Evolutionary conservation across 2,113 vertebrate genomes (phyloP), one percentile per base, ranked within the genome.

Genomic region (Recurvirostra avosetta): DNA sequence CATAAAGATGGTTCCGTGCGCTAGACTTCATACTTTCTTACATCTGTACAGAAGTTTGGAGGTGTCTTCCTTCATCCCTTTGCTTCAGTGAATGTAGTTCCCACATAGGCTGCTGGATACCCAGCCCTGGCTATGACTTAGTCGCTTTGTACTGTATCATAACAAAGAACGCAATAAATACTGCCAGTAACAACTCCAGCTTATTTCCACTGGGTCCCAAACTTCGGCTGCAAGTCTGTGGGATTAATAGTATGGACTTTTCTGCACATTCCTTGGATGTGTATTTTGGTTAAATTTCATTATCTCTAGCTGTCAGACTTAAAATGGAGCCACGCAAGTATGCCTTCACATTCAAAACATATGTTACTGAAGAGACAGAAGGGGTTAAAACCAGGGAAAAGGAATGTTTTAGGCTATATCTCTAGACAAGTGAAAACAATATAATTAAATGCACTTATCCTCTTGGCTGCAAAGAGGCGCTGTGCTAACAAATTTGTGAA

Each of bases 211-310:
- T 17, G 9, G 8, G 12, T 68, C n/a, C 11, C 36, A 78, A 21
- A 72, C 7, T 75, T 82, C 11, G 43, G 32, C 29, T 88, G 9
- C 26, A 50, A 49, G 11, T n/a, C 61, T 67, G 32, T 25, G 20
- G 23, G 14, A 89, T 8, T 23, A 73, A 56, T 12, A 61, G 7
- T 2, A 62, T 4, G 8, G 38, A 25, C 8, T 58, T 58, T n/a
- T n/a, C 61, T 78, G 12, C 2, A 3, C 12, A 27, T 56, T 26
- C 12, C 49, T 71, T 86, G 29, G 16, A 59, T 0, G 0, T 4
- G 16, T 3, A 36, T 77, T 86, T 80, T 13, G 9, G 4, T 79
- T 45, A 43, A 70, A 77, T 14, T 67, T 74, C 56, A 71, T 59
- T 17, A 71, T 38, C 30, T 74, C 56, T 29, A 47, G 22, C 25